phyloP scores from a whole-genome alignment of 2,888 invertebrate species.

The Acleris literana region DNA sequence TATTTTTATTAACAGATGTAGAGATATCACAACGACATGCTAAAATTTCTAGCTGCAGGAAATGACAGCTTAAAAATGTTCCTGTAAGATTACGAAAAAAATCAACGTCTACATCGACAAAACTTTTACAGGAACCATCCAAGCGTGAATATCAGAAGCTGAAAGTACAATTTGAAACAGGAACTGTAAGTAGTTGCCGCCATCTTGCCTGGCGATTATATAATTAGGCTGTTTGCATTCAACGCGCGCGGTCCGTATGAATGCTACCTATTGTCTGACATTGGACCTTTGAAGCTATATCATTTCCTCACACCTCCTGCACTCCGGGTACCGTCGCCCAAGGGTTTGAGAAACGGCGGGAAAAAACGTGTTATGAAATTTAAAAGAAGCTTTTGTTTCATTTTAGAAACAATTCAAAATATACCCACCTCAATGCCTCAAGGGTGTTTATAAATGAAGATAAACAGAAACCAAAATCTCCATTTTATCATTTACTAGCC shows the following conservation, averaged over 20 bases:
- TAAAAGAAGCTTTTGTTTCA: slow-evolving; percentile 50
- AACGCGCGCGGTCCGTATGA: slow-evolving; percentile 71
- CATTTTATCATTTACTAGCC: slow-evolving; percentile 61
- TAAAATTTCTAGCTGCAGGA: background rate
- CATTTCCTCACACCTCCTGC: slow-evolving; percentile 76
- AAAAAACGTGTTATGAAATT: slow-evolving; percentile 68
- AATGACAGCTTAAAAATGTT: background rate
- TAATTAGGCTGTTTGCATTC: slow-evolving; percentile 82
- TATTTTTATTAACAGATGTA: too few relatives aligned
- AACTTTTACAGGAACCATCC: slow-evolving; percentile 49
- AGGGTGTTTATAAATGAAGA: slow-evolving; percentile 51
- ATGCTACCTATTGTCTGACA: slow-evolving; percentile 83
- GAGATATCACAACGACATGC: too few relatives aligned
- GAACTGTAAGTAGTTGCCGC: slow-evolving; percentile 50
- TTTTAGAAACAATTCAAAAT: slow-evolving; percentile 25
- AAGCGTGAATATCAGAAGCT: slow-evolving; percentile 59
- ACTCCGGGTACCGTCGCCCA: slow-evolving; percentile 44
- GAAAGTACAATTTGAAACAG: slow-evolving; percentile 47
- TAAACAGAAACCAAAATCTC: slow-evolving; percentile 55
- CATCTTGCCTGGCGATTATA: slow-evolving; percentile 67
- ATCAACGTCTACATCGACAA: slow-evolving; percentile 29
- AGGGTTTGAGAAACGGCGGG: slow-evolving; percentile 34
- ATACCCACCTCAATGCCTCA: slow-evolving; percentile 16
- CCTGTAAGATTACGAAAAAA: slow-evolving; percentile 22
- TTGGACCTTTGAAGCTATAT: slow-evolving; percentile 81